Percentiles rank a stretch among this genome's conserved stretches.
These are phyloP conservation scores for Xyrauchen texanus DNA, from an alignment of 2,113 vertebrate genomes.

Conservation along the genomic window DNA sequence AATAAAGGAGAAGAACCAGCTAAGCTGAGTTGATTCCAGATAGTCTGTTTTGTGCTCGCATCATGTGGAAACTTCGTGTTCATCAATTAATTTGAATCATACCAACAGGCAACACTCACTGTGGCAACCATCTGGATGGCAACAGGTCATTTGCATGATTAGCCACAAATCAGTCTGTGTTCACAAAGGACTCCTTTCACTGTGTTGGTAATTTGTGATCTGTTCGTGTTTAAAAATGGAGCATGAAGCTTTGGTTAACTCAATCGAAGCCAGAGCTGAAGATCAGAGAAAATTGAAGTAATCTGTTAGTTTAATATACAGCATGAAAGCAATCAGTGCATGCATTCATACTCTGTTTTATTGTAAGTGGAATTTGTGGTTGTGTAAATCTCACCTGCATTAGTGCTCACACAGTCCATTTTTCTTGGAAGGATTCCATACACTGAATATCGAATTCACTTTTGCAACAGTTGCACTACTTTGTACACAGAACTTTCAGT, in stretches of 20 bases:
- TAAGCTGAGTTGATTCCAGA: constrained; percentile 3
- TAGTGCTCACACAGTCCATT: no score
- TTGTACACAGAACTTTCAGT: no score
- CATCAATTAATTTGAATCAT: constrained; percentile 23
- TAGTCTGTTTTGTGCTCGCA: background rate
- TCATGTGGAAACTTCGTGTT: background rate
- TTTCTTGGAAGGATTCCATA: no score
- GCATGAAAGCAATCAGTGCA: no score
- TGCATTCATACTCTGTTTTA: no score
- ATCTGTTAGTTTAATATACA: no score
- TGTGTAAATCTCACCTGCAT: no score
- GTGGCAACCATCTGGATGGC: constrained; percentile 26
- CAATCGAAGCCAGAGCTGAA: background rate
- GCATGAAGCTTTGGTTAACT: no score
- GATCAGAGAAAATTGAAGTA: background rate
- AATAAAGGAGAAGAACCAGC: background rate
- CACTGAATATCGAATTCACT: no score
- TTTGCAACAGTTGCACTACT: no score
- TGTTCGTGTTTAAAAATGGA: background rate
- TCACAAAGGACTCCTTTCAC: background rate
- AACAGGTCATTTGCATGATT: constrained; percentile 32
- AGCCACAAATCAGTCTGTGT: background rate
- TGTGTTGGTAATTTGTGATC: constrained; percentile 2
- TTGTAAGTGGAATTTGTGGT: no score
- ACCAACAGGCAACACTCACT: constrained; percentile 17